Conservation (phyloP, 1,140 invertebrate species). For the Psix sp. region DNA sequence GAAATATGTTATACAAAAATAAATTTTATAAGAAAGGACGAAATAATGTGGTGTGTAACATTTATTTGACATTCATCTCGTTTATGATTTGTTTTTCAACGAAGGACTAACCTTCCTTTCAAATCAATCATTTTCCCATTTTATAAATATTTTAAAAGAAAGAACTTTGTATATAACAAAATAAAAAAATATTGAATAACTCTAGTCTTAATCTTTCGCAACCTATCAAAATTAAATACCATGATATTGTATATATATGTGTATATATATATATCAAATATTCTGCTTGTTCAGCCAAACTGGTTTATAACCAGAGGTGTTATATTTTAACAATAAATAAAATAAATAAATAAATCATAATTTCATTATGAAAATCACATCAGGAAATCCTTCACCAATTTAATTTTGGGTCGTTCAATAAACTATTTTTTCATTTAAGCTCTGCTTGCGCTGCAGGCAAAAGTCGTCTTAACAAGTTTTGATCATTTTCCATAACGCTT, state of each 20-base stretch:
- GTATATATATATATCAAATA: too few relatives aligned
- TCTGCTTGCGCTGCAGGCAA: too few relatives aligned
- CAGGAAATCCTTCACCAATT: too few relatives aligned
- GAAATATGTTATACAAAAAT: conserved; percentile 54
- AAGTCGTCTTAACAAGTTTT: too few relatives aligned
- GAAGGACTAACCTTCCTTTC: conserved; percentile 11
- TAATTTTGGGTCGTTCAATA: too few relatives aligned
- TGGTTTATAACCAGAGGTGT: not conserved
- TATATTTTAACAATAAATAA: conserved; percentile 1
- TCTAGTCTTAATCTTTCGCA: conserved; percentile 1
- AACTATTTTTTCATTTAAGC: too few relatives aligned
- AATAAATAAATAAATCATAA: too few relatives aligned
- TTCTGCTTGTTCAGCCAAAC: too few relatives aligned
- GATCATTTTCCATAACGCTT: too few relatives aligned
- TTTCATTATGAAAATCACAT: too few relatives aligned
- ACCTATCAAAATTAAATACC: not conserved
- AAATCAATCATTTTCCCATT: conserved; percentile 19
- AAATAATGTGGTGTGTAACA: conserved; percentile 37
- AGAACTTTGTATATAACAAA: conserved; percentile 36
- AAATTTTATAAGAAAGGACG: conserved; percentile 59
- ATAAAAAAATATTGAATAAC: conserved; percentile 19
- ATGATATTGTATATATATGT: too few relatives aligned
- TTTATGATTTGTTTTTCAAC: conserved; percentile 4
- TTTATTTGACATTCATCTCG: conserved; percentile 44
- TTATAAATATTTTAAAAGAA: conserved; percentile 34